These are phyloP conservation scores for Apostichopus californicus DNA, from an alignment of 35 echinoderm and acorn worm species.

Conservation along the genomic window DNA sequence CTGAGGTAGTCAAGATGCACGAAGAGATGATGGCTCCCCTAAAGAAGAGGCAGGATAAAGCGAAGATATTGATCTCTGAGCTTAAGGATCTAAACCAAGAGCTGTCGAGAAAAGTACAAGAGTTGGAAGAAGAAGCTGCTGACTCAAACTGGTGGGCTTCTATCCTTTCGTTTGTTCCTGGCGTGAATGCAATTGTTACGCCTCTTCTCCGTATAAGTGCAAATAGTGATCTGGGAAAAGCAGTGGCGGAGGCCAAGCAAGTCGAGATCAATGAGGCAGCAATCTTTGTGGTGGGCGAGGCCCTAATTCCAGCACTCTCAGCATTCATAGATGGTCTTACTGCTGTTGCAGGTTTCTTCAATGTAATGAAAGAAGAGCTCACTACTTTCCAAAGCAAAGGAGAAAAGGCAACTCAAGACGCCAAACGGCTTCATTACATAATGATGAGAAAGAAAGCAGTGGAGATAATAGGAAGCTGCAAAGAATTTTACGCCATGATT, in stretches of 20 bases:
- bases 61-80: background rate
- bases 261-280: background rate
- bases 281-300: background rate
- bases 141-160: background rate
- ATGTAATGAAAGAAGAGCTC: no score
- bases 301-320: background rate
- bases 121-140: background rate
- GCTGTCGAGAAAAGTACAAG: background rate
- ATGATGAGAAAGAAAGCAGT: no score
- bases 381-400: no score
- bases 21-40: conserved; percentile 8
- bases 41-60: conserved; percentile 36
- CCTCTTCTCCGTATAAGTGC: background rate
- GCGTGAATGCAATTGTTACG: background rate
- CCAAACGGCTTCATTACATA: no score
- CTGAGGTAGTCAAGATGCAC: background rate
- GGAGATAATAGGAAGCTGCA: no score
- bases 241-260: background rate
- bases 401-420: no score
- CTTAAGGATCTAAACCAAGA: background rate
- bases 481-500: no score
- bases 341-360: no score
- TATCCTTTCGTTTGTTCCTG: background rate
- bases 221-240: background rate
- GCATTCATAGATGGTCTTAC: background rate